Percentiles rank a stretch among this genome's conserved stretches.
phyloP scores from a whole-genome alignment of 2,113 vertebrate genomes.

The Apodemus speciosus region DNA sequence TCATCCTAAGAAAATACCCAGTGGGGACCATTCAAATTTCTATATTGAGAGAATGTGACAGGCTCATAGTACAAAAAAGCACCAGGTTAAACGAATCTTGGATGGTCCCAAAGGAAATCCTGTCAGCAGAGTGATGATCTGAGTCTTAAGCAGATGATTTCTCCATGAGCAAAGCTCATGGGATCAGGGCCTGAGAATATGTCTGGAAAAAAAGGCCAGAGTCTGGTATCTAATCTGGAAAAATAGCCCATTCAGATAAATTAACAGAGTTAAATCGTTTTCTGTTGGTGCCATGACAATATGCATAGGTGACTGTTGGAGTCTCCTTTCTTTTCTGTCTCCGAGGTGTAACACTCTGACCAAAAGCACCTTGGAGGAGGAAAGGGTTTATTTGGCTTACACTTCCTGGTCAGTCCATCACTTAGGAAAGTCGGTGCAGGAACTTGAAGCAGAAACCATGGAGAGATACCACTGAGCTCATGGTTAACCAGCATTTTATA shows the following conservation, averaged over 20 bases:
- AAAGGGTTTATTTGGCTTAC: background rate
- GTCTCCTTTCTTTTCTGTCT: background rate
- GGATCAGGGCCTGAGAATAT: background rate
- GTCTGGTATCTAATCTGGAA: background rate
- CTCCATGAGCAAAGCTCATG: constrained; percentile 2
- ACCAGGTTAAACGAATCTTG: background rate
- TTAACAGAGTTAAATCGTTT: background rate
- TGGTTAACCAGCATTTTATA: background rate
- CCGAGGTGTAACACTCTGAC: background rate
- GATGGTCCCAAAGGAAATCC: background rate
- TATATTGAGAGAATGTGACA: background rate
- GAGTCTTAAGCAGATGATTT: constrained; percentile 5
- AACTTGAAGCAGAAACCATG: background rate
- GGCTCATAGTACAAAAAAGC: background rate
- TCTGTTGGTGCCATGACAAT: fast-evolving
- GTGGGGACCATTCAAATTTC: background rate
- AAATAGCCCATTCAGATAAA: background rate
- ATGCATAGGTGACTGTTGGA: background rate
- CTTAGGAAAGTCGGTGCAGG: too few species aligned
- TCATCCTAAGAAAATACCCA: background rate
- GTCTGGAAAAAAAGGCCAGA: background rate
- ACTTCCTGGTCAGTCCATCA: background rate
- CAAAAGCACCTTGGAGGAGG: background rate
- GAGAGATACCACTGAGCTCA: background rate
- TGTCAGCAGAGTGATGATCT: fast-evolving